phyloP scores from a whole-genome alignment of 2,113 vertebrate genomes.

The Bothrops jararaca region DNA sequence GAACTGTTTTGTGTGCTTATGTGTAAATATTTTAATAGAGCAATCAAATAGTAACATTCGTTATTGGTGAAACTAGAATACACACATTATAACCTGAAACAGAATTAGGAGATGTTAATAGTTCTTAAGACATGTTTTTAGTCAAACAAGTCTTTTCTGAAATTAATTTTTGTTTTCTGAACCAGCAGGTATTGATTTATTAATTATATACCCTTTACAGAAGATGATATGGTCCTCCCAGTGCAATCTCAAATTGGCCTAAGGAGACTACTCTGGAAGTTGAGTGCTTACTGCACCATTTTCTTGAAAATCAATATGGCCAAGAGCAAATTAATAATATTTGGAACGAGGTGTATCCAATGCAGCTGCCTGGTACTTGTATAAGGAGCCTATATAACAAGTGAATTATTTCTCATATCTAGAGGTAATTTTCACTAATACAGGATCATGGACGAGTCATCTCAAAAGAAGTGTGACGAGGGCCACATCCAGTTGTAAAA shows the following conservation, averaged over 20 bases:
- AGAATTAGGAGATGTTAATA: neutral
- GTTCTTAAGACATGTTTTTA: neutral
- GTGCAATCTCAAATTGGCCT: neutral
- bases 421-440: neutral
- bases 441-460: neutral
- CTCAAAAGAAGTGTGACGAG: neutral
- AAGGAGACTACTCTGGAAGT: neutral
- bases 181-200: neutral
- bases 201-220: neutral
- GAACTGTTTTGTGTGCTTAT: neutral
- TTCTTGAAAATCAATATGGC: neutral
- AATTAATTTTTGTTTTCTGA: neutral
- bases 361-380: neutral
- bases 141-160: neutral
- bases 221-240: neutral
- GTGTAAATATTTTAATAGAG: slow-evolving; percentile 5
- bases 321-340: neutral
- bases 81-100: neutral
- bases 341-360: neutral
- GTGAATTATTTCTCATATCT: neutral
- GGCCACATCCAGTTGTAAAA: neutral
- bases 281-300: neutral
- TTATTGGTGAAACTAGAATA: neutral
- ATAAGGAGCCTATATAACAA: neutral
- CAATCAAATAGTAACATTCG: neutral